These are phyloP conservation scores for Automeris io DNA, from an alignment of 2,888 invertebrate species.

Conservation along the genomic window DNA sequence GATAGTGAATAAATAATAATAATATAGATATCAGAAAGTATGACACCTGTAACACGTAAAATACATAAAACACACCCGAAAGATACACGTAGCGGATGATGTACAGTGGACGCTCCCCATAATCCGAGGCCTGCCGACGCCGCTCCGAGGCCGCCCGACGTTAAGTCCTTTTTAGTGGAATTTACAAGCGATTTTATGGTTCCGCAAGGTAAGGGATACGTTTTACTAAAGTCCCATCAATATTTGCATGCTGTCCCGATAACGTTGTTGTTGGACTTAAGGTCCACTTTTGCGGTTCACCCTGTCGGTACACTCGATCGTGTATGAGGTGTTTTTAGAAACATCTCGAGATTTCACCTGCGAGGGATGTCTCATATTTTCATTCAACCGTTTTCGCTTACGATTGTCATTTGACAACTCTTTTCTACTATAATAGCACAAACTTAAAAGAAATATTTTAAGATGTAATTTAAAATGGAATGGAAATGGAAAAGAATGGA, in stretches of 20 bases:
- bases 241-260: slow-evolving; percentile 24
- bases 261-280: slow-evolving; percentile 17
- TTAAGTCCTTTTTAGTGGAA: slow-evolving; percentile 8
- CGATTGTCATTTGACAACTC: too few species aligned
- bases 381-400: too few species aligned
- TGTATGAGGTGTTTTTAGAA: too few species aligned
- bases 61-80: background rate
- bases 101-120: slow-evolving; percentile 1
- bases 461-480: too few species aligned
- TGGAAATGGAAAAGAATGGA: too few species aligned
- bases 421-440: too few species aligned
- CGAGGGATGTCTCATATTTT: too few species aligned
- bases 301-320: too few species aligned
- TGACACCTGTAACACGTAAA: slow-evolving; percentile 2
- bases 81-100: slow-evolving; percentile 1
- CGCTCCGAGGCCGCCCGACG: slow-evolving; percentile 1
- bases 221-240: slow-evolving; percentile 31
- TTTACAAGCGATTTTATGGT: slow-evolving; percentile 35
- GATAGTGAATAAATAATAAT: too few species aligned
- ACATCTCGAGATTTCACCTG: too few species aligned
- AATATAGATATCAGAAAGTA: background rate
- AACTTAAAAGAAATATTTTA: too few species aligned
- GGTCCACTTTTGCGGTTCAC: slow-evolving; percentile 5
- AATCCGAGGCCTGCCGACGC: slow-evolving; percentile 2
- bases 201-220: slow-evolving; percentile 39